These are phyloP conservation scores for Meriones psammophilus DNA, from an alignment of 2,797 vertebrate species.

Conservation along the genomic window DNA sequence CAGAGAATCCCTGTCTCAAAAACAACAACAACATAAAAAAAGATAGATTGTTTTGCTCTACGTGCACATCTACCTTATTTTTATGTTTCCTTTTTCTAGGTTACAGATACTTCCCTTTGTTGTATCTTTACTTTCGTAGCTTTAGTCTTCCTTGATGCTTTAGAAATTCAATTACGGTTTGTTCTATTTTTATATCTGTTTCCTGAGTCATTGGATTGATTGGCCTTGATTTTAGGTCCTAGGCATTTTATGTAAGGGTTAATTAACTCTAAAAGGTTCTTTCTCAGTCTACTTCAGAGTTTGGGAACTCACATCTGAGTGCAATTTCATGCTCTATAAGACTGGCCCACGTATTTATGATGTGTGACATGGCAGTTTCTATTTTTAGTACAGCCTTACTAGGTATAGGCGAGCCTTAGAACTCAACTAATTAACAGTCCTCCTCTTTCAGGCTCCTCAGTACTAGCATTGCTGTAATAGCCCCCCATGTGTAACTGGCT, in stretches of 20 bases:
- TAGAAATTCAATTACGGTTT: conserved; percentile 37
- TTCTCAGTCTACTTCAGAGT: conserved; percentile 36
- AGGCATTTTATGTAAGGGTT: conserved; percentile 6
- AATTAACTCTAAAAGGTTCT: neutral
- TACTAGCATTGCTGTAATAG: neutral
- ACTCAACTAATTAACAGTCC: neutral
- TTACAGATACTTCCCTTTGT: neutral
- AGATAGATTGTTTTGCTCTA: neutral
- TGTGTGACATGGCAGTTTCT: neutral
- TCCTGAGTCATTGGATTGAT: neutral
- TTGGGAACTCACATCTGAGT: neutral
- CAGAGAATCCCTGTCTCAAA: neutral
- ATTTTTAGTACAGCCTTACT: neutral
- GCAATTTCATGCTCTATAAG: conserved; percentile 25
- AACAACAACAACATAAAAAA: neutral
- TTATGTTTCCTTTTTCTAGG: neutral
- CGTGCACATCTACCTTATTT: neutral
- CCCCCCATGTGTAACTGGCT: neutral
- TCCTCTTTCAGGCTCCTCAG: neutral
- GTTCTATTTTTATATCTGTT: neutral
- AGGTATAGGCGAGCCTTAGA: neutral
- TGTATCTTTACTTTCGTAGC: neutral
- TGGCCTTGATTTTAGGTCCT: neutral
- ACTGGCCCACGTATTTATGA: conserved; percentile 18
- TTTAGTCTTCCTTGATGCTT: conserved; percentile 52